Base-by-base conservation (phyloP, 1,140 invertebrate genomes). In the Nasonia longicornis region DNA sequence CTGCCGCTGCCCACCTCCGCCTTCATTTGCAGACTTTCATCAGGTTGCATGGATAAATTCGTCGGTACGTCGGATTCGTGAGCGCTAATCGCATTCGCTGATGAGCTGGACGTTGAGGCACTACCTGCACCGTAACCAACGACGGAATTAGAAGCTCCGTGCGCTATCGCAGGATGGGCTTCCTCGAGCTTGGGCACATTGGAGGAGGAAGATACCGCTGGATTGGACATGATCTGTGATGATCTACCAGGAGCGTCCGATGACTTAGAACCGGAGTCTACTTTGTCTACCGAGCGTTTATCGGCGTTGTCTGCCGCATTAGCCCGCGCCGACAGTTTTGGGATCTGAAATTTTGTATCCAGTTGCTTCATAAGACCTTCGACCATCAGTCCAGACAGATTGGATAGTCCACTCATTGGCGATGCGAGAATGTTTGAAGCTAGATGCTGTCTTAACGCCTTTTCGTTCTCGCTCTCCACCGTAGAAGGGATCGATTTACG, bases 291-390 rank as follows among this genome's bases (percentile, higher is more conserved):
- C 84, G 67, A 84, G 66, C 87, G 35, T 87, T 88, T 77, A 20
- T 82, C 86, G 0, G 83, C 86, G 38, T 91, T 88, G 16, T 88
- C 88, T 0, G 89, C 83, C 0, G 89, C 83, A n/a, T 91, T 89
- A 0, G 69, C 87, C 70, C 93, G 86, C 0, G 93, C 93, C 0
- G 94, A 95, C 74, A 96, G 86, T 89, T 96, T 96, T 0, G 96
- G 96, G 86, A 96, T 96, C 91, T 96, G 95, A 91, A 96, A 96
- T 86, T 96, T 96, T 1, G 95, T 95, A 86, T 96, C 95, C 11
- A 96, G 87, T 26, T 95, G 93, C 84, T 96, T 96, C 67, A 95
- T 95, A 22, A 95, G 89, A 20, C 95, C 94, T 86, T 95, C 95
- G 82, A 95, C 94, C 48, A 94, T 90, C 0, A 92, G 77, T 10